Conservation (phyloP, 2,797 vertebrate species). For the Alauda arvensis region DNA sequence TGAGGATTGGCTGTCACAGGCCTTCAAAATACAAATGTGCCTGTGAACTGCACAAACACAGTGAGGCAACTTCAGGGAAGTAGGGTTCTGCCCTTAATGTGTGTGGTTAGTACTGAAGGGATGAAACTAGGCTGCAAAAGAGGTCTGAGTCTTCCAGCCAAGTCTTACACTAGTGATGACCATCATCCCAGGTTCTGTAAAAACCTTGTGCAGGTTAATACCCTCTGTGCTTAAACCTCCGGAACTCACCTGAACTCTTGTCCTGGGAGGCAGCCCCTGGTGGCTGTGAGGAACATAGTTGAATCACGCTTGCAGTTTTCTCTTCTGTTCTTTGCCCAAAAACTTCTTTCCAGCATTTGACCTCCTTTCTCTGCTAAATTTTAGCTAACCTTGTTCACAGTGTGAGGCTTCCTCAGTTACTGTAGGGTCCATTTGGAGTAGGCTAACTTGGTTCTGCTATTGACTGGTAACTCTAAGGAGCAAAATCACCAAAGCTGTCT, state of each 20-base stretch:
- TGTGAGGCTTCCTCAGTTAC: background rate
- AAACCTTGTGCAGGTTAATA: background rate
- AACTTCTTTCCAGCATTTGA: background rate
- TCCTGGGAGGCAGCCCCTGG: background rate
- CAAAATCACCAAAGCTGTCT: background rate
- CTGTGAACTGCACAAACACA: background rate
- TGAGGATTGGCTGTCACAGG: background rate
- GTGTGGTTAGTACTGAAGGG: background rate
- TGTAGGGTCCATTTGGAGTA: background rate
- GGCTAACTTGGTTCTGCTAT: background rate
- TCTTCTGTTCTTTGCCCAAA: background rate
- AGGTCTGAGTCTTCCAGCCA: background rate
- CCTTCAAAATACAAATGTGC: background rate
- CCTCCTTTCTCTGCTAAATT: background rate
- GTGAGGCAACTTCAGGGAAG: background rate
- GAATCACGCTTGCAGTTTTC: background rate
- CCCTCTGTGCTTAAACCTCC: accelerated
- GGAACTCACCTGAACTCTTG: background rate
- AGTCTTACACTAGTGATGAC: background rate
- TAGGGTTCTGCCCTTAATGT: background rate
- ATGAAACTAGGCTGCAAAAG: background rate
- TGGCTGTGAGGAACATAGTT: background rate
- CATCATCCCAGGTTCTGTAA: background rate
- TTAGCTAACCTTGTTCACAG: background rate
- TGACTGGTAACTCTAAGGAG: background rate